Percentiles rank a stretch among this genome's conserved stretches.
Evolutionary conservation across 2,797 vertebrate species (phyloP).

Genomic region (Halcyon chelicuti): DNA sequence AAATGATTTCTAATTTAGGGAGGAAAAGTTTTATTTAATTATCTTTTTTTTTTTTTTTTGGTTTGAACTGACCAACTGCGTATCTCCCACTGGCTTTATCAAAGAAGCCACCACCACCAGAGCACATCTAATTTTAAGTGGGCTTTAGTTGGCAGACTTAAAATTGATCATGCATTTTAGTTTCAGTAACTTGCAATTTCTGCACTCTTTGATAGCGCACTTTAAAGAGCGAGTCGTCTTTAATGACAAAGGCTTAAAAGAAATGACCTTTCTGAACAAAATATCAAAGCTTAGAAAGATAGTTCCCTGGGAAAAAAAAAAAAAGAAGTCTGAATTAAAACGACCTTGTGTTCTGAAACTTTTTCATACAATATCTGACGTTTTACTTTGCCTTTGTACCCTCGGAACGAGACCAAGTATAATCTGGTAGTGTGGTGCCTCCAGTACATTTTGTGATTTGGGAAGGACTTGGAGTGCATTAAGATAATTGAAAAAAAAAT

Average conservation of each 20-base stretch:
- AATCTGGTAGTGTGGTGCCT: conserved; percentile 35
- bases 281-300: conserved; percentile 79
- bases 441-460: conserved; percentile 34
- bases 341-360: conserved; percentile 81
- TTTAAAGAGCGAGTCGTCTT: conserved; percentile 81
- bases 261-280: conserved; percentile 80
- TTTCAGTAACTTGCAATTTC: conserved; percentile 84
- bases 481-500: not conserved
- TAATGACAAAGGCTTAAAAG: conserved; percentile 83
- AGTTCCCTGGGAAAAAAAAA: conserved; percentile 64
- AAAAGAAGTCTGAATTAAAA: conserved; percentile 74
- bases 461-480: conserved; percentile 16
- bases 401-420: conserved; percentile 13
- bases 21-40: conserved; percentile 74
- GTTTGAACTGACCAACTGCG: conserved; percentile 61
- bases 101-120: conserved; percentile 72
- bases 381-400: conserved; percentile 65
- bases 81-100: conserved; percentile 62
- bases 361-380: conserved; percentile 71
- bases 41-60: conserved; percentile 4
- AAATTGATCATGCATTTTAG: conserved; percentile 79
- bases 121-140: conserved; percentile 75
- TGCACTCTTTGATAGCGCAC: conserved; percentile 78
- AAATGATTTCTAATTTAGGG: not conserved
- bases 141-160: conserved; percentile 75